Percentiles rank a stretch among this genome's conserved stretches.
phyloP scores from a whole-genome alignment of 2,888 invertebrate genomes.

The Apoderus coryli region DNA sequence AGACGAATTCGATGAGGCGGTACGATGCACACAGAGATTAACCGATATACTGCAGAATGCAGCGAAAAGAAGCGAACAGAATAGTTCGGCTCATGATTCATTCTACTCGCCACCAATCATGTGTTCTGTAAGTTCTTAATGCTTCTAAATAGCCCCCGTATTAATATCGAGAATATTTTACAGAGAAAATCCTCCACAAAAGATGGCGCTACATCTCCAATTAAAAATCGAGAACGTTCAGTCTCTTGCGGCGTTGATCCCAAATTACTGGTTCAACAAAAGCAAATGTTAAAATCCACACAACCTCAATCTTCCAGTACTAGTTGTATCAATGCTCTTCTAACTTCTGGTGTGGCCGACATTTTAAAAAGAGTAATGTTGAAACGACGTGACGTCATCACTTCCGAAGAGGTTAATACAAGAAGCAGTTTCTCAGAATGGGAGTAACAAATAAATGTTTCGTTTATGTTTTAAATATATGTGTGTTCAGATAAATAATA shows the following conservation, averaged over 20 bases:
- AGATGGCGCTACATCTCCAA: constrained; percentile 24
- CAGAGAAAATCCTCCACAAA: too few relatives aligned
- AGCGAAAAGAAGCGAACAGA: constrained; percentile 25
- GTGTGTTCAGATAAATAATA: too few relatives aligned
- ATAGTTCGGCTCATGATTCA: constrained; percentile 26
- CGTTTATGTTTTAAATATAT: too few relatives aligned
- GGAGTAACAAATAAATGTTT: constrained; percentile 12
- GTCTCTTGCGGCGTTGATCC: constrained; percentile 25
- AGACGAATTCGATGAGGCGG: constrained; percentile 29
- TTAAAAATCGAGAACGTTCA: constrained; percentile 25
- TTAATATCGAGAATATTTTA: constrained; percentile 26
- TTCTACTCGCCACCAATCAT: too few relatives aligned
- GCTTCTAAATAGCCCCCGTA: constrained; percentile 8
- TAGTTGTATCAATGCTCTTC: constrained; percentile 31
- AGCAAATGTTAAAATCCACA: constrained; percentile 22
- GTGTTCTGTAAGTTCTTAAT: background rate
- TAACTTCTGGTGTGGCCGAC: constrained; percentile 31
- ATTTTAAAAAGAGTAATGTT: constrained; percentile 31
- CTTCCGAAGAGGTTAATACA: constrained; percentile 17
- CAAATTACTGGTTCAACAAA: constrained; percentile 26
- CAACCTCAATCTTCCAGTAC: constrained; percentile 26
- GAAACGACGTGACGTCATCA: constrained; percentile 28
- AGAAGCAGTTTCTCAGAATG: constrained; percentile 31
- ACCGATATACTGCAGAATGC: constrained; percentile 31
- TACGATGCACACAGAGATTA: constrained; percentile 29